These are phyloP conservation scores for Pitangus sulphuratus DNA, from an alignment of 2,797 vertebrate genomes.

Conservation along the genomic window DNA sequence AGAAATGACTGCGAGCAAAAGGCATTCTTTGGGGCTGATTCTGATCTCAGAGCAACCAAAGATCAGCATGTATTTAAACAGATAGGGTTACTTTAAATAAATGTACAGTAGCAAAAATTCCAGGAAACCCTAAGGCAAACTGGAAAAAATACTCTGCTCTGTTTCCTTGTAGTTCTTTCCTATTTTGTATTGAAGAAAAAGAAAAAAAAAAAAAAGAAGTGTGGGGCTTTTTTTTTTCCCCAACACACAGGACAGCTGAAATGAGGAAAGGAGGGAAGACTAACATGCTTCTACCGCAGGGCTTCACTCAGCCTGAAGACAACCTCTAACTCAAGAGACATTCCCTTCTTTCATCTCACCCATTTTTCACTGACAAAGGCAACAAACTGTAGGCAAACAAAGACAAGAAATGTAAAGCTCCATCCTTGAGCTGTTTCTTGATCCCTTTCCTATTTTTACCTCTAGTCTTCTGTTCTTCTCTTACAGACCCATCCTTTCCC, in stretches of 20 bases:
- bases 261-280: not conserved
- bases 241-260: not conserved
- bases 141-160: slow-evolving; percentile 49
- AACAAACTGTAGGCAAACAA: not conserved
- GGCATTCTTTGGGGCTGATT: slow-evolving; percentile 23
- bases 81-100: slow-evolving; percentile 70
- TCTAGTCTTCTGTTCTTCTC: not conserved
- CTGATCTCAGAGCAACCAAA: slow-evolving; percentile 65
- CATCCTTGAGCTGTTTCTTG: not conserved
- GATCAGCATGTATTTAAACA: slow-evolving; percentile 69
- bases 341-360: slow-evolving; percentile 27
- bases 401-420: not conserved
- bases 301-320: not conserved
- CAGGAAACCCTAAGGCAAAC: slow-evolving; percentile 64
- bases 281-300: not conserved
- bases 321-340: not conserved
- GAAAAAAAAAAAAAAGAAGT: not conserved
- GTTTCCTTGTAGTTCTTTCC: slow-evolving; percentile 46
- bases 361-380: slow-evolving; percentile 36
- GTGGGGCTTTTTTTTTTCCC: not conserved
- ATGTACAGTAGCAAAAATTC: slow-evolving; percentile 71
- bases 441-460: not conserved
- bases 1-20: slow-evolving; percentile 41
- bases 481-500: not conserved
- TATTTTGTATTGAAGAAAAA: not conserved